Percentiles rank a stretch among this genome's conserved stretches.
These are phyloP conservation scores for Euschistus heros DNA, from an alignment of 1,140 invertebrate genomes.

Conservation along the genomic window DNA sequence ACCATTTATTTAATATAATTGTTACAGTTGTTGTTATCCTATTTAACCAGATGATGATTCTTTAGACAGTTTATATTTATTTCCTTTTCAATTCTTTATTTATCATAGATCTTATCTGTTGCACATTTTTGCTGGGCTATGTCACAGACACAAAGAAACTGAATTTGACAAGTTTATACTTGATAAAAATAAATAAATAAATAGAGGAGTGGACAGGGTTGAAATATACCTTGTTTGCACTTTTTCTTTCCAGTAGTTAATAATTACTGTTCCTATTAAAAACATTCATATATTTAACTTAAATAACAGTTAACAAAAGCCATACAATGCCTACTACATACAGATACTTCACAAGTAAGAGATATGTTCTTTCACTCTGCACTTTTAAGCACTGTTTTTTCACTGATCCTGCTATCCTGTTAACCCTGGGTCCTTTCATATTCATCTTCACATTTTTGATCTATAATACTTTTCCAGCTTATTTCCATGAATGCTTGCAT, in stretches of 20 bases:
- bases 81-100: not conserved
- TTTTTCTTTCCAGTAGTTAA: too few species aligned
- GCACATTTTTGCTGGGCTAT: slow-evolving; percentile 4
- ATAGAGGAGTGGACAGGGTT: slow-evolving; percentile 3
- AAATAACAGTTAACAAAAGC: too few species aligned
- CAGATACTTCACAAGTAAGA: too few species aligned
- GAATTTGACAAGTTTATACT: too few species aligned
- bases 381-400: not conserved
- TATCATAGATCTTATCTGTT: not conserved
- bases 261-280: too few species aligned
- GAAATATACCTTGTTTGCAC: not conserved
- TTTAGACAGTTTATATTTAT: not conserved
- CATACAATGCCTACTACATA: too few species aligned
- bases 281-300: too few species aligned
- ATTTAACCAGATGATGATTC: not conserved
- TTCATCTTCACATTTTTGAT: not conserved
- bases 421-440: not conserved
- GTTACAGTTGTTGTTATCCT: not conserved
- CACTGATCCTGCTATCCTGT: not conserved
- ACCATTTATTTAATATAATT: not conserved
- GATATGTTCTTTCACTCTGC: not conserved
- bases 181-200: not conserved
- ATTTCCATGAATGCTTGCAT: not conserved
- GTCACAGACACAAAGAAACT: not conserved
- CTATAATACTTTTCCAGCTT: not conserved